A percentile compares a stretch with the other conserved stretches of the same genome.
These are phyloP conservation scores for Trematocara macrostoma DNA, from an alignment of 2,113 vertebrate genomes.

Conservation along the genomic window DNA sequence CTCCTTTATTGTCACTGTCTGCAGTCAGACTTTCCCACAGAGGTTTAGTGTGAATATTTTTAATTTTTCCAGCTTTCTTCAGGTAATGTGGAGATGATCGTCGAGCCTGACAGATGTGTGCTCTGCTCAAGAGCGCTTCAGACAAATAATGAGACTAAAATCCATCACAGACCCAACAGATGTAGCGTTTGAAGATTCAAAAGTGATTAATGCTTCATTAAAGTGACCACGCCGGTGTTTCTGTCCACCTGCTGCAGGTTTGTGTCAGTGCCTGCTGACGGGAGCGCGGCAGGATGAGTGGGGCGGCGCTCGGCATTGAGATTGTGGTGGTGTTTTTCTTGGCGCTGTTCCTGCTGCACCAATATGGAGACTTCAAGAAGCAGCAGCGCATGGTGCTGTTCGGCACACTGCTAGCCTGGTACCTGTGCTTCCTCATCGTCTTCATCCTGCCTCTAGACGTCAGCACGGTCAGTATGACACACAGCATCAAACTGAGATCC, in stretches of 20 bases:
- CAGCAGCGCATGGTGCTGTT: constrained; percentile 94
- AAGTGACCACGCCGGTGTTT: neutral
- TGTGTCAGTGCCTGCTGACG: neutral
- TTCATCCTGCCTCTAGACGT: constrained; percentile 95
- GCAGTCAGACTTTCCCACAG: neutral
- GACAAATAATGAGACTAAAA: neutral
- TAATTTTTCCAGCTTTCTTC: neutral
- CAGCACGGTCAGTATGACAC: constrained; percentile 83
- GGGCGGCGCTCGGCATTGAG: constrained; percentile 86
- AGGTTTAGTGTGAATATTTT: neutral
- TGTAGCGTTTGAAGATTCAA: neutral
- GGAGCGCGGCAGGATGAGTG: constrained; percentile 77
- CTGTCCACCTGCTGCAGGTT: neutral
- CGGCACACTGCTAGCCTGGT: constrained; percentile 94
- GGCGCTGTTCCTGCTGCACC: constrained; percentile 91
- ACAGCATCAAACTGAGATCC: neutral
- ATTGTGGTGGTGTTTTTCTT: constrained; percentile 94
- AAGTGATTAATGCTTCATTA: neutral
- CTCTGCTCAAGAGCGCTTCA: neutral
- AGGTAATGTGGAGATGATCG: neutral
- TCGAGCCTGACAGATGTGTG: neutral
- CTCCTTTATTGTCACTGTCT: neutral
- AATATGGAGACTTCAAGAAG: constrained; percentile 94
- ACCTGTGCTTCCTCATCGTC: constrained; percentile 96
- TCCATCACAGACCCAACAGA: neutral